These are phyloP conservation scores for Cataglyphis albicans DNA, from an alignment of 2,888 invertebrate species.

Conservation along the genomic window DNA sequence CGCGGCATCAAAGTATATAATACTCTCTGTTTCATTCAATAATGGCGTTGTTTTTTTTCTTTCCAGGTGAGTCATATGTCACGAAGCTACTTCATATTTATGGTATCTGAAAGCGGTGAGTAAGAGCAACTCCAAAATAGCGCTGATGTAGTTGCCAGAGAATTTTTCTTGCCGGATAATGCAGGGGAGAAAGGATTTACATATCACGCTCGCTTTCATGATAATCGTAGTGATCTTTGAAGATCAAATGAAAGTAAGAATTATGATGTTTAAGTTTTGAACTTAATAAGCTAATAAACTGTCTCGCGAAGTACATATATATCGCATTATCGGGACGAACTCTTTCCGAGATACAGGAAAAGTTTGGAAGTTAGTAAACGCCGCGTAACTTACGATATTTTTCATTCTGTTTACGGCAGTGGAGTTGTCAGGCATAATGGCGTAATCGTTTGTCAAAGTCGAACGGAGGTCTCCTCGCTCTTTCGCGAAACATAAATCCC, in stretches of 20 bases:
- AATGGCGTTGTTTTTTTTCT: constrained; percentile 59
- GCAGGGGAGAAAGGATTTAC: background rate
- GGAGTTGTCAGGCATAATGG: constrained; percentile 51
- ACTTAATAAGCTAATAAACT: constrained; percentile 42
- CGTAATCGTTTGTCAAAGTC: constrained; percentile 57
- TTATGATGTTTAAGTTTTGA: constrained; percentile 23
- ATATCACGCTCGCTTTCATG: background rate
- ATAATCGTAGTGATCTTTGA: background rate
- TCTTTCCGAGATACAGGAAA: constrained; percentile 13
- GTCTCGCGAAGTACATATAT: background rate
- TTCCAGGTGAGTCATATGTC: constrained; percentile 79
- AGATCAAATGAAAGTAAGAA: background rate
- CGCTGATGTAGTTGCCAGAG: background rate
- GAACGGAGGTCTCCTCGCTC: constrained; percentile 35
- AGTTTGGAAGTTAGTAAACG: constrained; percentile 48
- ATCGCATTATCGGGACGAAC: constrained; percentile 21
- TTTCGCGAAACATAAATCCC: constrained; percentile 49
- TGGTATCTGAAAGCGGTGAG: constrained; percentile 44
- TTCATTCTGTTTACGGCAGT: constrained; percentile 54
- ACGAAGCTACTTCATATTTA: constrained; percentile 55
- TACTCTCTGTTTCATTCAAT: constrained; percentile 8
- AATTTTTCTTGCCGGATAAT: background rate
- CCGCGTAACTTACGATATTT: constrained; percentile 43
- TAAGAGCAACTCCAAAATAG: constrained; percentile 51
- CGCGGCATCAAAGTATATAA: background rate